These are phyloP conservation scores for Manis pentadactyla DNA, from an alignment of 2,797 vertebrate genomes.

Conservation along the genomic window DNA sequence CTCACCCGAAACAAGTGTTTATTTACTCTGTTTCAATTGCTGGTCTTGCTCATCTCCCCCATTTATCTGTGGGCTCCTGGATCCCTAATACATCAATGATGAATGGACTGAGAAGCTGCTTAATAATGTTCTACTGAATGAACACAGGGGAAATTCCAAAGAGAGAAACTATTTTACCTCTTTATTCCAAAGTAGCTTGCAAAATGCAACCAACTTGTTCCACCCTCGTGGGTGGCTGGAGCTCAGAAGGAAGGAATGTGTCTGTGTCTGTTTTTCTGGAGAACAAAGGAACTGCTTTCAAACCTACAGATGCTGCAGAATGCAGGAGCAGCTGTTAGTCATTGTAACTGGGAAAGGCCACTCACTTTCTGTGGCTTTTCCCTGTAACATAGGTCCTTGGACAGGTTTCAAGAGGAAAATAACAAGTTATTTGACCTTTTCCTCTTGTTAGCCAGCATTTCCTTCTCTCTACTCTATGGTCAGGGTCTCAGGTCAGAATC, in stretches of 20 bases:
- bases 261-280: neutral
- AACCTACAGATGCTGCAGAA: neutral
- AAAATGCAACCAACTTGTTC: neutral
- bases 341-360: constrained; percentile 68
- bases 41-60: neutral
- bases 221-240: neutral
- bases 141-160: neutral
- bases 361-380: neutral
- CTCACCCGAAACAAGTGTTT: neutral
- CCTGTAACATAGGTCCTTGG: neutral
- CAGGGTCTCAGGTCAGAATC: neutral
- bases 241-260: constrained; percentile 52
- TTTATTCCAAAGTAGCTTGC: neutral
- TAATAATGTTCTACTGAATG: neutral
- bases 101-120: neutral
- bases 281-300: constrained; percentile 40
- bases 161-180: neutral
- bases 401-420: neutral
- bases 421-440: neutral
- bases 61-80: neutral
- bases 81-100: neutral
- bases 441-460: neutral
- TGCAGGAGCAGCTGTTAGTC: constrained; percentile 31
- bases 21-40: neutral
- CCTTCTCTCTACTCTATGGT: neutral